Base-by-base conservation (phyloP, 2,888 invertebrate species). In the Notodonta dromedarius region DNA sequence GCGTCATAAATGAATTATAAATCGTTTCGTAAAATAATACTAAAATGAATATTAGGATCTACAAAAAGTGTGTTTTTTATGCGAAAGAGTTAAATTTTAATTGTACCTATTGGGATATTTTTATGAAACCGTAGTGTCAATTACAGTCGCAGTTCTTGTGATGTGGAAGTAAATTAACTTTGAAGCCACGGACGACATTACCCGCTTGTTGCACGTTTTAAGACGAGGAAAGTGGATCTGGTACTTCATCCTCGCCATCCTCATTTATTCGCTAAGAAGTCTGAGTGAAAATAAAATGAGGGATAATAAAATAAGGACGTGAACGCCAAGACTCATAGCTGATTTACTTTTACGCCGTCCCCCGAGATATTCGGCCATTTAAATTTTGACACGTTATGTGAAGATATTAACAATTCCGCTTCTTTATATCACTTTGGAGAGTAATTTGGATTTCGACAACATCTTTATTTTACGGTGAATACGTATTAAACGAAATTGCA, bases 231-330 rank as follows among this genome's bases (percentile, higher is more conserved):
- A 59, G 57, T 58, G 55, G 54, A 14, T 55, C 50, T 44, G 24
- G 58, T 52, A 60, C 67, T 68, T 74, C 67, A 66, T 65, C 60
- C 66, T 71, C 67, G 68, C 69, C 71, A 74, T 70, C 70, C 71
- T 64, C 67, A 68, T 66, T 70, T 69, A 67, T 77, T 74, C 70
- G 75, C 74, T 73, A 79, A 57, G 57, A 80, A 57, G 57, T 56
- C 40, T 42, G 61, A 74, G 76, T 79, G 76, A 76, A 80, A 82
- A 82, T 84, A 81, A 83, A 83, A 82, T 77, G 72, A 66, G 63
- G 67, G 65, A 76, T 80, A 80, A 82, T 84, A 87, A 84, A 85
- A 78, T 62, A 66, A 70, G 76, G 76, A 82, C 84, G 84, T 82
- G 79, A 79, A 76, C 69, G 71, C 74, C 64, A 72, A 73, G 74